Evolutionary conservation across 2,113 vertebrate species (phyloP).

Genomic region (Manacus vitellinus): DNA sequence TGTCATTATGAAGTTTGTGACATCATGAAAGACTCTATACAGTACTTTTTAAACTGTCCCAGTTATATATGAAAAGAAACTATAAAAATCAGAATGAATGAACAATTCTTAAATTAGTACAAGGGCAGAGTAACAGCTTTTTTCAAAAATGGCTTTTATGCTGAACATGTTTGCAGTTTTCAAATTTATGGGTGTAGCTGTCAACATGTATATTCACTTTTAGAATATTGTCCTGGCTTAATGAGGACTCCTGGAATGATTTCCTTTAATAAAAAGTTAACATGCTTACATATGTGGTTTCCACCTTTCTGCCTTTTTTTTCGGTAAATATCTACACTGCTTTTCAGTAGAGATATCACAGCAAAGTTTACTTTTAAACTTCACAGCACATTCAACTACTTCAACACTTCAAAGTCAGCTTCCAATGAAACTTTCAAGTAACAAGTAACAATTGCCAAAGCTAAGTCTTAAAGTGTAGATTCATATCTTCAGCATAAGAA

Average conservation of each 20-base stretch:
- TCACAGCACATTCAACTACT: constrained; percentile 30
- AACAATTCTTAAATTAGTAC: constrained; percentile 66
- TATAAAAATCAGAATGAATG: constrained; percentile 64
- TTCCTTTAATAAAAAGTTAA: constrained; percentile 70
- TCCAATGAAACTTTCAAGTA: constrained; percentile 29
- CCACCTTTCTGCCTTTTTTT: constrained; percentile 39
- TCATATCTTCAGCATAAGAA: not conserved
- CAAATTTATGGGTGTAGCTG: constrained; percentile 71
- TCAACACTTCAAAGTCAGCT: constrained; percentile 52
- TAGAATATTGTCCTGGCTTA: constrained; percentile 69
- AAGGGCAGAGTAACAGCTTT: constrained; percentile 62
- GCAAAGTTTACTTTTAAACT: not conserved
- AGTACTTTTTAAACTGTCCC: constrained; percentile 40
- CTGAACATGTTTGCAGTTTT: constrained; percentile 71
- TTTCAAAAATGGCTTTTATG: constrained; percentile 63
- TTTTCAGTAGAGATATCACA: not conserved
- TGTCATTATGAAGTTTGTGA: not conserved
- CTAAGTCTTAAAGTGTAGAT: not conserved
- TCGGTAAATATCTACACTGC: not conserved
- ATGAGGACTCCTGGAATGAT: constrained; percentile 74
- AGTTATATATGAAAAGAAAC: constrained; percentile 51
- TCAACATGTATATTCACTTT: constrained; percentile 74
- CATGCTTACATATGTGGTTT: constrained; percentile 61
- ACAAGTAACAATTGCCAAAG: not conserved
- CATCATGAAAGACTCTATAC: not conserved